A percentile compares a stretch with the other conserved stretches of the same genome.
Conservation (phyloP, 2,797 vertebrate genomes). For the Glossophaga mutica region DNA sequence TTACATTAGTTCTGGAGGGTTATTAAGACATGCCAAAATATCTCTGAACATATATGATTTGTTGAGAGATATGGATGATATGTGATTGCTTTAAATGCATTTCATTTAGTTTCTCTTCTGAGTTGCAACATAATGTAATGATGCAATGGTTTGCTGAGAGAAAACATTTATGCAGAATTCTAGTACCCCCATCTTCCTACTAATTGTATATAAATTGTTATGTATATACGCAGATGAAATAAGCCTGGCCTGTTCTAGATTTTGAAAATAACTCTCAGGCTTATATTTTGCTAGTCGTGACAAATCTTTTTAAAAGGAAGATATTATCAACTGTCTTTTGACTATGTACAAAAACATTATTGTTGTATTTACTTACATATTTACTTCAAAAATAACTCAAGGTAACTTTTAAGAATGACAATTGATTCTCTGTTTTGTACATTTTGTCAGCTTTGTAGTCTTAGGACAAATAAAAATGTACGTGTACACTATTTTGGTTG, state of each 20-base stretch:
- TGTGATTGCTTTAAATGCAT: slow-evolving; percentile 28
- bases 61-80: background rate
- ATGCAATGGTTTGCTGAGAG: background rate
- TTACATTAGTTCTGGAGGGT: background rate
- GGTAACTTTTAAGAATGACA: background rate
- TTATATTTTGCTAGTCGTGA: background rate
- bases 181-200: background rate
- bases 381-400: slow-evolving; percentile 25
- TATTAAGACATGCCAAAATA: background rate
- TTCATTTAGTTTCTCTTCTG: slow-evolving; percentile 52
- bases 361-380: background rate
- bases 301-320: background rate
- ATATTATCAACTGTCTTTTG: slow-evolving; percentile 5
- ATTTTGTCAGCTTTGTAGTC: background rate
- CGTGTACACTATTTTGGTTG: background rate
- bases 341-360: background rate
- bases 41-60: background rate
- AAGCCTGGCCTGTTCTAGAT: background rate
- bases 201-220: background rate
- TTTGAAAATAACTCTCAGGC: background rate
- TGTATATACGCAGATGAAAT: background rate
- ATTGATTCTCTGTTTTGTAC: background rate
- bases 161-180: background rate
- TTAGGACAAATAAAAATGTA: background rate
- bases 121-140: background rate